Conservation (phyloP, 2,113 vertebrate genomes). For the Brevimyrus niger region DNA sequence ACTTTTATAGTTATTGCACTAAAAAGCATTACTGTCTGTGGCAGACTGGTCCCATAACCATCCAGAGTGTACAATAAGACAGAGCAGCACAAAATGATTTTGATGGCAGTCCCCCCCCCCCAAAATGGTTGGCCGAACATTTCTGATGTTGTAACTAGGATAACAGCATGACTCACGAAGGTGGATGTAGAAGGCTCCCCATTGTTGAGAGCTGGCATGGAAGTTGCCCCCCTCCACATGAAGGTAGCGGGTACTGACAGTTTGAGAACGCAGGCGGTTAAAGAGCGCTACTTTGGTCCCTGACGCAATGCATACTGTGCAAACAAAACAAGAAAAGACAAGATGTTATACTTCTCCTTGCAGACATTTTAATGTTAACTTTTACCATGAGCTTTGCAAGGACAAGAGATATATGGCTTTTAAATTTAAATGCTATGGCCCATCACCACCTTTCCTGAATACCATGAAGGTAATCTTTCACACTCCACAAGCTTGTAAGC, state of each 20-base stretch:
- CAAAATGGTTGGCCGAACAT: not conserved
- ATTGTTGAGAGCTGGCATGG: constrained; percentile 97
- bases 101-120: not conserved
- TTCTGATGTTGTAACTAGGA: not conserved
- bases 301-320: constrained; percentile 95
- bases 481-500: not conserved
- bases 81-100: not conserved
- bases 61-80: not conserved
- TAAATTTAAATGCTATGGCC: not conserved
- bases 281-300: constrained; percentile 99
- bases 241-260: constrained; percentile 96
- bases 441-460: not conserved
- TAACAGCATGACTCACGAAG: constrained; percentile 71
- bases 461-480: not conserved
- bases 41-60: not conserved
- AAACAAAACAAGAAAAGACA: constrained; percentile 29
- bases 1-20: not conserved
- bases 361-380: not conserved
- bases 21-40: not conserved
- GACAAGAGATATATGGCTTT: not conserved
- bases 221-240: constrained; percentile 99
- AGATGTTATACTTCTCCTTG: not conserved
- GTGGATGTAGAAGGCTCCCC: constrained; percentile 98
- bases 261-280: constrained; percentile 96
- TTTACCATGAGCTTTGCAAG: not conserved